Conservation (phyloP, 2,797 vertebrate genomes). For the Gobio occitaniae region DNA sequence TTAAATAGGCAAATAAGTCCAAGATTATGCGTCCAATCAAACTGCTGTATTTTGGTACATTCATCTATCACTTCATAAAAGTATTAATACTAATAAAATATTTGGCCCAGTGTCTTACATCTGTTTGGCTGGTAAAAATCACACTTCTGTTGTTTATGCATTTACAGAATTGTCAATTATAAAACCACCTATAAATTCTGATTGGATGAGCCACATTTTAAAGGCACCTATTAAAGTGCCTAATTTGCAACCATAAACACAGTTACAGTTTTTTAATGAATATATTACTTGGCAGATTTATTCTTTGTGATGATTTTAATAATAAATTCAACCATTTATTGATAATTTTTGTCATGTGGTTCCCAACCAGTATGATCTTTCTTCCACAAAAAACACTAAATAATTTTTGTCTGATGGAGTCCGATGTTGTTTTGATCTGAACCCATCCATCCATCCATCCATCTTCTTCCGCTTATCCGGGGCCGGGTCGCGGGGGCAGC, state of each 20-base stretch:
- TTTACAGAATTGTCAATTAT: background rate
- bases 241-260: background rate
- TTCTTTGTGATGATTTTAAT: background rate
- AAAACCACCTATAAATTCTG: background rate
- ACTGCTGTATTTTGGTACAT: background rate
- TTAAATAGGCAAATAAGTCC: background rate
- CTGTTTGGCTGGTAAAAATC: background rate
- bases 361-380: background rate
- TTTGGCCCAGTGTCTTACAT: background rate
- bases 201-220: background rate
- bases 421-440: background rate
- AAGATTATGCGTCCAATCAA: background rate
- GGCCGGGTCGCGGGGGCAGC: too few species aligned
- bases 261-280: background rate
- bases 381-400: background rate
- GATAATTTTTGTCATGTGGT: background rate
- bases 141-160: conserved; percentile 1
- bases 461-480: too few species aligned
- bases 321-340: background rate
- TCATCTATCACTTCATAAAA: background rate
- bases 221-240: background rate
- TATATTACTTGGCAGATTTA: background rate
- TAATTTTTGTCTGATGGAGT: background rate
- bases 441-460: too few species aligned
- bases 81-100: background rate